Evolutionary conservation across 2,888 invertebrate genomes (phyloP).

Genomic region (Perizoma flavofasciatum): DNA sequence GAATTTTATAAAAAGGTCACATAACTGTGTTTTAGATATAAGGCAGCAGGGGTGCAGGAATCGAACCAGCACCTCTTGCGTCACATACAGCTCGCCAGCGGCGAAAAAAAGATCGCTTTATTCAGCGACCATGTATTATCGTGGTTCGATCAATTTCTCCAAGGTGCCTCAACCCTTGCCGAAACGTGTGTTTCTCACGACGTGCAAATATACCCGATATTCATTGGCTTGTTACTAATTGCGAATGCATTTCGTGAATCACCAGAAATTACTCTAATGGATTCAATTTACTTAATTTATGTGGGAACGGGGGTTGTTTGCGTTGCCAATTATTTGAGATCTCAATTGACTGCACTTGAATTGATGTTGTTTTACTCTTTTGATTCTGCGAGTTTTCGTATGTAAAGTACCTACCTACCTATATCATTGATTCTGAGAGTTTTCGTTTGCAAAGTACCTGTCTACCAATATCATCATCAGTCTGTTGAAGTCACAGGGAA

Average conservation of each 20-base stretch:
- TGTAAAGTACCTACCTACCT: no score
- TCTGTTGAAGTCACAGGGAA: no score
- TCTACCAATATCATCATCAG: no score
- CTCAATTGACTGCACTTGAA: constrained; percentile 15
- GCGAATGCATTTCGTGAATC: not conserved
- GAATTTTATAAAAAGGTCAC: no score
- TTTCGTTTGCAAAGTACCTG: no score
- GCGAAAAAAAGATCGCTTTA: no score
- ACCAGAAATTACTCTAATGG: constrained; percentile 2
- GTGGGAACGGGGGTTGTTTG: constrained; percentile 37
- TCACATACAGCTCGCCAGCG: no score
- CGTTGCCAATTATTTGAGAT: constrained; percentile 29
- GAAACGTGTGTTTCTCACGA: constrained; percentile 7
- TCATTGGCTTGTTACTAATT: constrained; percentile 25
- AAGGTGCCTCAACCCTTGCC: constrained; percentile 10
- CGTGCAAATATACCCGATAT: constrained; percentile 12
- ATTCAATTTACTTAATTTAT: constrained; percentile 36
- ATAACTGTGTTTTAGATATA: no score
- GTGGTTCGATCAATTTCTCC: no score
- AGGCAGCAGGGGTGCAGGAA: no score
- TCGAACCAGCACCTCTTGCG: no score
- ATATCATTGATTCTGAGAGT: not conserved
- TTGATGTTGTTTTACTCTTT: not conserved
- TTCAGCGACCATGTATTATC: no score
- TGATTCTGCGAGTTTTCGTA: not conserved